These are phyloP conservation scores for Orestias chungarensis DNA, from an alignment of 2,797 vertebrate species.

Conservation along the genomic window DNA sequence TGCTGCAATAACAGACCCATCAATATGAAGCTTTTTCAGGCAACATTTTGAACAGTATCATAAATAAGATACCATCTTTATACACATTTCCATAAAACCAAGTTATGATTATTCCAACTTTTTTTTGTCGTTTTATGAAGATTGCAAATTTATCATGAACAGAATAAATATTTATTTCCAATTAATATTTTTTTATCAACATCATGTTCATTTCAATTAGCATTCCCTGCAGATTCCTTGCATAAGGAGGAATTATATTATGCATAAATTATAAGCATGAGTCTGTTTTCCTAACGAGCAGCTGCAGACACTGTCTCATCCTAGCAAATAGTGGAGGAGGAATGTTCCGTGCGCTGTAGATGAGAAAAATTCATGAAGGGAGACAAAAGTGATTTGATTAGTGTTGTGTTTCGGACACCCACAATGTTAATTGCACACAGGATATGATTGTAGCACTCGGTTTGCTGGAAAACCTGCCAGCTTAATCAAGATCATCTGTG, in stretches of 20 bases:
- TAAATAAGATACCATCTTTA: background rate
- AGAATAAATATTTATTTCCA: constrained; percentile 31
- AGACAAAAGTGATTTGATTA: constrained; percentile 63
- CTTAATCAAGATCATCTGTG: constrained; percentile 52
- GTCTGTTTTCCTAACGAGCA: constrained; percentile 2
- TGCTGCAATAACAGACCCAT: background rate
- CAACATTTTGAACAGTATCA: background rate
- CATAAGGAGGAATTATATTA: constrained; percentile 19
- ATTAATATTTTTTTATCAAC: constrained; percentile 1
- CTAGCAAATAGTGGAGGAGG: constrained; percentile 45
- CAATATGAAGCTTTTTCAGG: background rate
- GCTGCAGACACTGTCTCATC: constrained; percentile 26
- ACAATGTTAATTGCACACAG: constrained; percentile 59
- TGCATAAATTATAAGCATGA: constrained; percentile 16
- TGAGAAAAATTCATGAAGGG: constrained; percentile 46
- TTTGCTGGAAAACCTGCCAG: constrained; percentile 25
- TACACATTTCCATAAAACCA: background rate
- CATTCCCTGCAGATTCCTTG: constrained; percentile 13
- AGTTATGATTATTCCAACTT: background rate
- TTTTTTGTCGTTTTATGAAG: background rate
- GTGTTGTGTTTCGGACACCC: constrained; percentile 52
- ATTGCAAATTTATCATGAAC: constrained; percentile 8
- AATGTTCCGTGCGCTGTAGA: constrained; percentile 28
- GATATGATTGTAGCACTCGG: constrained; percentile 35
- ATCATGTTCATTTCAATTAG: constrained; percentile 28